Conservation (phyloP, 37 sponge, comb jelly and placozoan species). For the Bolinopsis microptera region DNA sequence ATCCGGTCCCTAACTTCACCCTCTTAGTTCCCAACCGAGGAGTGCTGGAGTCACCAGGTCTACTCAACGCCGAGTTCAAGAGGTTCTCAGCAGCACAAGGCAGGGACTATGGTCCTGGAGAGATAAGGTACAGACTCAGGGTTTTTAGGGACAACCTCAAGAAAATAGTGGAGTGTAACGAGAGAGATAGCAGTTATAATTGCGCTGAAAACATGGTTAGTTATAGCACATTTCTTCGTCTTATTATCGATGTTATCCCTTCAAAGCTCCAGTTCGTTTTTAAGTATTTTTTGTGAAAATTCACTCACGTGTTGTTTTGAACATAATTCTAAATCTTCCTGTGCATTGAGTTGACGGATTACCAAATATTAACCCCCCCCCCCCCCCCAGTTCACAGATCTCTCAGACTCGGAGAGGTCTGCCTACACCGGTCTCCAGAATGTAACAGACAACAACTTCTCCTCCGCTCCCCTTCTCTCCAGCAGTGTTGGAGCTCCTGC, state of each 20-base stretch:
- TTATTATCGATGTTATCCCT: no score
- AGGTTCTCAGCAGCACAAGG: neutral
- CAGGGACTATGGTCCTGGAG: neutral
- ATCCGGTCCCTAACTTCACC: neutral
- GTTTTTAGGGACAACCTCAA: constrained; percentile 11
- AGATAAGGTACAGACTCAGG: neutral
- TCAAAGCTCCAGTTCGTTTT: no score
- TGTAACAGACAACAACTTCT: neutral
- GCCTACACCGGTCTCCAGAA: constrained; percentile 50
- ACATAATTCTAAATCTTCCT: no score
- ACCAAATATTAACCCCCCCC: no score
- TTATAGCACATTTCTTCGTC: neutral
- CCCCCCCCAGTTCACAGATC: constrained; percentile 31
- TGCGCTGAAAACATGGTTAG: constrained; percentile 56
- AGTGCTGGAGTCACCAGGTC: constrained; percentile 1
- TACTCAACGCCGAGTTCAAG: constrained; percentile 48
- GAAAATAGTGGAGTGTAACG: constrained; percentile 61
- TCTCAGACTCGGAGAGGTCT: neutral
- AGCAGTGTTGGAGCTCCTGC: neutral
- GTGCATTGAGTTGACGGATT: no score
- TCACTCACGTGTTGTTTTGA: no score
- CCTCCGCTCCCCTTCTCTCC: neutral
- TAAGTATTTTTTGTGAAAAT: no score
- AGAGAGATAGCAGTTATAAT: neutral
- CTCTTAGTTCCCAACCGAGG: neutral